A percentile compares a stretch with the other conserved stretches of the same genome.
These are phyloP conservation scores for Nanger granti DNA, from an alignment of 2,113 vertebrate genomes.

Conservation along the genomic window DNA sequence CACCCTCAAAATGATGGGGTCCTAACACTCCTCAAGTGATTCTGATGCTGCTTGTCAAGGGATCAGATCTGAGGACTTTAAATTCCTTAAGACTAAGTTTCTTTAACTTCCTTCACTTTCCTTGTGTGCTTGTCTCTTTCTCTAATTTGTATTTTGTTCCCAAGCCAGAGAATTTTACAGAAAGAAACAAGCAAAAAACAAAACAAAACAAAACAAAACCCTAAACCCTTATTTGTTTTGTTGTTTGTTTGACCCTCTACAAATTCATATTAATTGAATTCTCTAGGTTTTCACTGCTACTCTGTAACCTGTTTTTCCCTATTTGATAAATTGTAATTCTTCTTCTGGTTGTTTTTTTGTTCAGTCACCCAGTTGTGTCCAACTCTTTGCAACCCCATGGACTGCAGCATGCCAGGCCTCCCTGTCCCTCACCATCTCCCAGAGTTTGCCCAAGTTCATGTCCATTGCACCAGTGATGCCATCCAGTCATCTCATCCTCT, in stretches of 20 bases:
- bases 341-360: background rate
- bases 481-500: background rate
- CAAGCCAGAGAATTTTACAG: background rate
- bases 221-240: background rate
- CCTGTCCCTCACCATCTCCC: background rate
- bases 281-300: background rate
- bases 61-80: background rate
- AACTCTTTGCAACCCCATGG: background rate
- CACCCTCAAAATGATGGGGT: background rate
- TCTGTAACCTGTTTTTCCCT: background rate
- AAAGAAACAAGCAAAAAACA: background rate
- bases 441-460: background rate
- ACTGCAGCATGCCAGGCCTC: background rate
- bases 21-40: background rate
- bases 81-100: background rate
- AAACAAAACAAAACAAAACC: no score
- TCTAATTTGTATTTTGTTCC: background rate
- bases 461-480: background rate
- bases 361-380: background rate
- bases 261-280: background rate
- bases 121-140: background rate
- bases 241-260: background rate
- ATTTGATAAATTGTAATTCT: background rate
- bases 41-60: background rate
- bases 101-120: background rate